Conservation (phyloP, 1,140 invertebrate species). For the Trichogramma pretiosum region DNA sequence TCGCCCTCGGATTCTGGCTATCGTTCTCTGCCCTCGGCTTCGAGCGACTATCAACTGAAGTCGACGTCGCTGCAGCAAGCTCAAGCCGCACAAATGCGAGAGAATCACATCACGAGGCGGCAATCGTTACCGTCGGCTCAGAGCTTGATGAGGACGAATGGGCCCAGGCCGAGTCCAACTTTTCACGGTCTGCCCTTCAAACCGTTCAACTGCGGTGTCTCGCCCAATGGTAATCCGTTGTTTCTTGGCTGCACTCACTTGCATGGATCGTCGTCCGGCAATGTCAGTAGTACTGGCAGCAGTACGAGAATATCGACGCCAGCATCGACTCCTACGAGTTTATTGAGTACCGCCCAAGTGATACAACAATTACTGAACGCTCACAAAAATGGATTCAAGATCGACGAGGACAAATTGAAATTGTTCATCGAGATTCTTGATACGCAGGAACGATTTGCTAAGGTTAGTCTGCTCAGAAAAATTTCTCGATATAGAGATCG, state of each 20-base stretch:
- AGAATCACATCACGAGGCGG: conserved; percentile 30
- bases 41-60: conserved; percentile 55
- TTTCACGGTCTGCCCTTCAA: conserved; percentile 53
- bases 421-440: conserved; percentile 73
- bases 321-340: conserved; percentile 28
- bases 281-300: conserved; percentile 17
- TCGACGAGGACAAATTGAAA: conserved; percentile 65
- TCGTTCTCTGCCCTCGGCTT: conserved; percentile 47
- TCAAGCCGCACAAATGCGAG: conserved; percentile 13
- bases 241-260: conserved; percentile 46
- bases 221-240: conserved; percentile 43
- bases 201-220: conserved; percentile 42
- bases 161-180: conserved; percentile 51
- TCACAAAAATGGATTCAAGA: conserved; percentile 62
- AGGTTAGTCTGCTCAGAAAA: no score
- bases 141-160: conserved; percentile 34
- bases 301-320: conserved; percentile 35
- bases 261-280: conserved; percentile 26
- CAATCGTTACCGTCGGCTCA: conserved; percentile 41
- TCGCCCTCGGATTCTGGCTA: conserved; percentile 49
- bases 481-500: no score
- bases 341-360: conserved; percentile 47
- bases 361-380: conserved; percentile 58
- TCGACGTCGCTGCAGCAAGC: conserved; percentile 28
- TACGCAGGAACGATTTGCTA: conserved; percentile 67